A percentile compares a stretch with the other conserved stretches of the same genome.
Evolutionary conservation across 2,113 vertebrate species (phyloP).

Genomic region (Rhinolophus ferrumequinum): DNA sequence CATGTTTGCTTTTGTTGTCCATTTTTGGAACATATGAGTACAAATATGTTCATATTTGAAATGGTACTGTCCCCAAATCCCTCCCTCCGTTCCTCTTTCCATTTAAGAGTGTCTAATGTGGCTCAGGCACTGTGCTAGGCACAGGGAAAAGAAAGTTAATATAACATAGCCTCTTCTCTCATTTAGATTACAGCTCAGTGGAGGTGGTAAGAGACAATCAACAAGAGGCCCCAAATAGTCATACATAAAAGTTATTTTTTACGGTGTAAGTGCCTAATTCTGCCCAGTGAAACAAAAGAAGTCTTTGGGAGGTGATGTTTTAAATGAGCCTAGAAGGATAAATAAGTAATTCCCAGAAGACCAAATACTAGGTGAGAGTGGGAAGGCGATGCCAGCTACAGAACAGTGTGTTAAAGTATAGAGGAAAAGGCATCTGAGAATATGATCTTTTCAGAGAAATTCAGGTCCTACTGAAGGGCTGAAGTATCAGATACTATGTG

Average conservation of each 20-base stretch:
- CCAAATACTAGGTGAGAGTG: not conserved
- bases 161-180: not conserved
- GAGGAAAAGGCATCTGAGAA: not conserved
- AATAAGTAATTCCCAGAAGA: not conserved
- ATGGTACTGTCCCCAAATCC: not conserved
- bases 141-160: not conserved
- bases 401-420: not conserved
- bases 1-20: not conserved
- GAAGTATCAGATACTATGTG: rapidly evolving
- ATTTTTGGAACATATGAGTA: not conserved
- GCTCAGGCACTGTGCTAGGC: not conserved
- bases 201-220: not conserved
- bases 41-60: not conserved
- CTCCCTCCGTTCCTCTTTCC: not conserved
- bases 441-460: not conserved
- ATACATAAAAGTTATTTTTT: not conserved
- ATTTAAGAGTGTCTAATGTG: not conserved
- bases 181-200: not conserved
- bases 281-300: not conserved
- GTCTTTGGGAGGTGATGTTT: not conserved
- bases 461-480: not conserved
- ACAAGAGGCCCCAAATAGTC: not conserved
- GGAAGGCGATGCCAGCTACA: not conserved
- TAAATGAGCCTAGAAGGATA: not conserved
- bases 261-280: not conserved